phyloP scores from a whole-genome alignment of 2,797 vertebrate species.

The Varecia variegata region DNA sequence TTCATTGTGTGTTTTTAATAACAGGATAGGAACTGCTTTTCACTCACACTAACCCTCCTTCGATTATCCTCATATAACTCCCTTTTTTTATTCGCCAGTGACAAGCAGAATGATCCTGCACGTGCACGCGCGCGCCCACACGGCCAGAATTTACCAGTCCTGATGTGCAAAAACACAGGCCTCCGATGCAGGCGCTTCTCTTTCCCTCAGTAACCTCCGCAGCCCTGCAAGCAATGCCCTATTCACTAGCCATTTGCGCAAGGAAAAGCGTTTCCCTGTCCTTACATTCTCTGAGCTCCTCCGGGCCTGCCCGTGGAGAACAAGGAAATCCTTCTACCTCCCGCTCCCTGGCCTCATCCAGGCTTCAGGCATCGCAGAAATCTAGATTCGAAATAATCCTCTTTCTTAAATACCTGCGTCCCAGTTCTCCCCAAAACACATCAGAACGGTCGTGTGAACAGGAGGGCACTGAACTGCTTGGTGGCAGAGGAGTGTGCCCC shows the following conservation, averaged over 20 bases:
- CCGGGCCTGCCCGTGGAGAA: rapidly evolving
- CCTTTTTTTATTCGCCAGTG: not conserved
- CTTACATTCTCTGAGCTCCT: not conserved
- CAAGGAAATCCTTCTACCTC: not conserved
- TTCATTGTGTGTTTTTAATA: not conserved
- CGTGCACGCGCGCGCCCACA: not conserved
- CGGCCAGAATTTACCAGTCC: not conserved
- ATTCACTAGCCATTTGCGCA: not conserved
- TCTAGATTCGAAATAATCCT: not conserved
- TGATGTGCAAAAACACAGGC: not conserved
- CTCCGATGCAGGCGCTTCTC: not conserved
- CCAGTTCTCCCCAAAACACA: not conserved
- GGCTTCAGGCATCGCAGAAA: not conserved
- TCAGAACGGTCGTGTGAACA: rapidly evolving
- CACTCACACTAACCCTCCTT: not conserved
- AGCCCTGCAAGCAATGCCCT: not conserved
- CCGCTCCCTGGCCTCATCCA: not conserved
- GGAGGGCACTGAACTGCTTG: not conserved
- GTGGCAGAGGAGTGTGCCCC: rapidly evolving
- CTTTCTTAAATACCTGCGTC: not conserved
- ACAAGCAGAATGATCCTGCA: not conserved
- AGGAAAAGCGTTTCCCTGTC: not conserved
- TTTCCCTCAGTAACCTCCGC: not conserved
- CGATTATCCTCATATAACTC: not conserved
- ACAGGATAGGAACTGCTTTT: not conserved